These are phyloP conservation scores for Semnopithecus entellus DNA, from an alignment of 2,113 vertebrate species.

Conservation along the genomic window DNA sequence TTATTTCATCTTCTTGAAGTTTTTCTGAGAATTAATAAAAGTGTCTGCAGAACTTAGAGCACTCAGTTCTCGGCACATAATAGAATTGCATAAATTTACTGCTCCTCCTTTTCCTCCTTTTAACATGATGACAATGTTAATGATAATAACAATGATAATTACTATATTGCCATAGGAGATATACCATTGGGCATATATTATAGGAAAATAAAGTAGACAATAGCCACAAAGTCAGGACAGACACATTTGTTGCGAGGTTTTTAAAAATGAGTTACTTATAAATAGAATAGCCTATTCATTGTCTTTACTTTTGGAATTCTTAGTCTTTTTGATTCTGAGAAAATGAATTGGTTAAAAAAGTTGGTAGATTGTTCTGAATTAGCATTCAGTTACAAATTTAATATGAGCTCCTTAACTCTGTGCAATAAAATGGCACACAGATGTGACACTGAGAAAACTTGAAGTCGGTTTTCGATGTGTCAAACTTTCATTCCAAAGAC, in stretches of 20 bases:
- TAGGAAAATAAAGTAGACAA: background rate
- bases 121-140: background rate
- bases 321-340: slow-evolving; percentile 1
- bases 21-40: slow-evolving; percentile 17
- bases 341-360: background rate
- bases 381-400: background rate
- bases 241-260: background rate
- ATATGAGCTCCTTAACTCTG: background rate
- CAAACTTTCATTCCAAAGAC: background rate
- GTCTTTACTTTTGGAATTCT: background rate
- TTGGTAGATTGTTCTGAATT: background rate
- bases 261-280: background rate
- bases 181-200: background rate
- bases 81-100: background rate
- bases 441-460: background rate
- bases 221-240: background rate
- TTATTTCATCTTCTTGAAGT: background rate
- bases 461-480: background rate
- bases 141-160: background rate
- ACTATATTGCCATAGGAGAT: background rate
- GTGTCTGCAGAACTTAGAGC: background rate
- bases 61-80: background rate
- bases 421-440: background rate
- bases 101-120: background rate
- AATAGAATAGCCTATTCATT: background rate